These are phyloP conservation scores for Eumacrocentrus americanus DNA, from an alignment of 2,888 invertebrate species.

Conservation along the genomic window DNA sequence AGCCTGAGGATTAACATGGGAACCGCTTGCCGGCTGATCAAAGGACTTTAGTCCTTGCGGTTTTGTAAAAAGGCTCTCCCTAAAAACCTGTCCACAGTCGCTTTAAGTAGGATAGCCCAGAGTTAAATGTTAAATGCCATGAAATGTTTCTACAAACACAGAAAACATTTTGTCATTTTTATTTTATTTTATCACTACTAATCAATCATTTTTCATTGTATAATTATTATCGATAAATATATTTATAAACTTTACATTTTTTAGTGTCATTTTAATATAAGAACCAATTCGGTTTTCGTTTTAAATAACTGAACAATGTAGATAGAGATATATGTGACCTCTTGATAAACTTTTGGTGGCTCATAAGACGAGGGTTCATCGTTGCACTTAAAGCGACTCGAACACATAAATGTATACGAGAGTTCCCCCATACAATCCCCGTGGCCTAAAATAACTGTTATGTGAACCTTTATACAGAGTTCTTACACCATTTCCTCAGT, in stretches of 20 bases:
- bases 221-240: neutral
- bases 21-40: conserved; percentile 34
- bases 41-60: conserved; percentile 25
- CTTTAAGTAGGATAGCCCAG: neutral
- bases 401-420: neutral
- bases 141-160: neutral
- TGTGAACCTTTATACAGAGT: too few species aligned
- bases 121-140: neutral
- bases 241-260: too few species aligned
- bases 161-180: neutral
- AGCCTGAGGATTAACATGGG: conserved; percentile 27
- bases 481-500: too few species aligned
- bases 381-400: neutral
- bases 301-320: neutral
- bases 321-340: conserved; percentile 15
- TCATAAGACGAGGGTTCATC: neutral
- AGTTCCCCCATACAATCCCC: neutral
- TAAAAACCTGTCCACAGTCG: conserved; percentile 19
- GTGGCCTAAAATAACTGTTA: neutral
- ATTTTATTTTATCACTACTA: too few species aligned
- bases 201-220: neutral
- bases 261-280: neutral
- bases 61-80: conserved; percentile 16
- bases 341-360: conserved; percentile 3
- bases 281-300: neutral